phyloP scores from a whole-genome alignment of 2,797 vertebrate species.

The Vireo griseus region DNA sequence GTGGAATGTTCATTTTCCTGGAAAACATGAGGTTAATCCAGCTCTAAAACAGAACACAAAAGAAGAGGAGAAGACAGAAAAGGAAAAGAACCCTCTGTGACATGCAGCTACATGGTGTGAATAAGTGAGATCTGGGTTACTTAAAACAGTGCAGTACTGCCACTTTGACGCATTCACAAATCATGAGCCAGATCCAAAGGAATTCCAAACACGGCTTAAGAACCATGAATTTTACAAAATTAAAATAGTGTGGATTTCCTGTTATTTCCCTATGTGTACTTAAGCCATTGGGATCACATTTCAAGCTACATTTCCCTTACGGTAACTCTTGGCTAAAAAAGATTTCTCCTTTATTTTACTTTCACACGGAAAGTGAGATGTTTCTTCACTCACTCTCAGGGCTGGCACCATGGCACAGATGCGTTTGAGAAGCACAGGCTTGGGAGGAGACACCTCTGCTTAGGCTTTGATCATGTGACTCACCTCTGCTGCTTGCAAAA shows the following conservation, averaged over 20 bases:
- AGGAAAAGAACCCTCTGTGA: background rate
- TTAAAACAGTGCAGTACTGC: background rate
- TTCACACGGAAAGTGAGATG: background rate
- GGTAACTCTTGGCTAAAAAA: background rate
- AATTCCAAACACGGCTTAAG: slow-evolving; percentile 45
- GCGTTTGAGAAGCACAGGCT: background rate
- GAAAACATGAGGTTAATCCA: background rate
- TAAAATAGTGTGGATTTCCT: slow-evolving; percentile 43
- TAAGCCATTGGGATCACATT: slow-evolving; percentile 1
- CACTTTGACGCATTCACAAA: background rate
- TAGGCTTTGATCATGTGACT: background rate
- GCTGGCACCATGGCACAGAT: background rate
- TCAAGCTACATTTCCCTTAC: background rate
- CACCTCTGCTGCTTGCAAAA: background rate
- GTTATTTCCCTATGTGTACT: background rate
- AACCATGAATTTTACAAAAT: slow-evolving; percentile 38
- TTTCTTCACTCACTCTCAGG: background rate
- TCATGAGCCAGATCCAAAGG: background rate
- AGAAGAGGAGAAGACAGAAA: background rate
- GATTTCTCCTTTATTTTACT: background rate
- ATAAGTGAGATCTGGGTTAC: background rate
- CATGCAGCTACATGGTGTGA: background rate
- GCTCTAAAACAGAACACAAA: background rate
- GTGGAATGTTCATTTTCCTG: background rate
- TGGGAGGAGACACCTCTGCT: background rate